Base-by-base conservation (phyloP, 2,113 vertebrate species). In the Laticauda colubrina region DNA sequence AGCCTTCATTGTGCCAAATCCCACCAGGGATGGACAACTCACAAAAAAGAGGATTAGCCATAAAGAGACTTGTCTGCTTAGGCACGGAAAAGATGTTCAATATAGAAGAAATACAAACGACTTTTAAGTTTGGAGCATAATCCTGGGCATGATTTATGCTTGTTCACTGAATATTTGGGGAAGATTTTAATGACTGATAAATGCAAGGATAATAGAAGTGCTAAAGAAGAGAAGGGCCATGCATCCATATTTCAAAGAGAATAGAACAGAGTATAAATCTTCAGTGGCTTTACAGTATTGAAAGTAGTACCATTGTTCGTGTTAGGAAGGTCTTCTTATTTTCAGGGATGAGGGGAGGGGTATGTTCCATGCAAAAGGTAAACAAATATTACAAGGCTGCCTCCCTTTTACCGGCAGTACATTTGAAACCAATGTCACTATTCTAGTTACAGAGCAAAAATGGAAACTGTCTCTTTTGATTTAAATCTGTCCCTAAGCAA, bases 401-500 rank as follows among this genome's bases (percentile, higher is more conserved):
- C 89, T 93, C 93, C 95, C 95, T 96, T 96, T 94, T 95, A 97
- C 95, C 92, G 96, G 95, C 93, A 94, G 97, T 1, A 59, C 90
- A 95, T 97, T 97, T 97, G 95, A 96, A 98, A 96, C 94, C 97
- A 96, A 96, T 97, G 96, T 97, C 96, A 94, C 94, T 92, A 92
- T 95, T 95, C 95, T 95, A 97, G 96, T 97, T 97, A 97, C 95
- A 96, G 96, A 97, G 94, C 95, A 98, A 97, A 97, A 98, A 96
- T 96, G 96, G 95, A 97, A 98, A 96, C 96, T 97, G 96, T 97
- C 97, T 97, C 96, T 95, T 97, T 96, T 96, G 96, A 97, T 98
- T 98, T 98, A 97, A 97, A 96, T 97, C 96, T 97, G 96, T 97
- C 96, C 96, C 93, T 96, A 93, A 97, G 97, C 97, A 96, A 95